Percentiles rank a stretch among this genome's conserved stretches.
These are phyloP conservation scores for Sardina pilchardus DNA, from an alignment of 2,113 vertebrate genomes.

Conservation along the genomic window DNA sequence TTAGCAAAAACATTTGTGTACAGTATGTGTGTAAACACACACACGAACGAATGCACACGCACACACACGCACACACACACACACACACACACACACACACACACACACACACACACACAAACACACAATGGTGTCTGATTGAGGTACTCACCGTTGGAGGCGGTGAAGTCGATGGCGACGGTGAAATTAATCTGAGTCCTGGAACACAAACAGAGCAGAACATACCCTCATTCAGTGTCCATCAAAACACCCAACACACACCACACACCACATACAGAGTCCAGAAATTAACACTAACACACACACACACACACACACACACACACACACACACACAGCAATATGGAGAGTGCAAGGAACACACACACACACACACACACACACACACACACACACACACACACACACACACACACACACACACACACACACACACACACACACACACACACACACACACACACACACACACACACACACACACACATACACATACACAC, in stretches of 20 bases:
- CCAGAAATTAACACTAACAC: background rate
- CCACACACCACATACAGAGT: background rate
- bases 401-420: too few relatives aligned
- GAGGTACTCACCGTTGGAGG: constrained; percentile 92
- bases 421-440: too few relatives aligned
- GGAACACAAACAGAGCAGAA: constrained; percentile 66
- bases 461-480: too few relatives aligned
- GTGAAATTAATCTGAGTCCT: constrained; percentile 99
- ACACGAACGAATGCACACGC: background rate
- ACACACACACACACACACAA: background rate
- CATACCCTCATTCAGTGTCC: background rate
- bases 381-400: too few relatives aligned
- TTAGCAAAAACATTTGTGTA: background rate
- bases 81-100: background rate
- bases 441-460: too few relatives aligned
- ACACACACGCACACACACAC: background rate
- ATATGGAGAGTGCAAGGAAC: too few relatives aligned
- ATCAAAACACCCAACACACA: background rate
- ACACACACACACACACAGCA: too few relatives aligned
- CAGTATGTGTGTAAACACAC: background rate
- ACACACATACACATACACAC: too few relatives aligned
- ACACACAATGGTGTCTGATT: background rate
- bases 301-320: background rate
- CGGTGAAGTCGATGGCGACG: constrained; percentile 98
- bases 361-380: too few relatives aligned